Evolutionary conservation across 2,888 invertebrate species (phyloP), one percentile per base, ranked within the genome.

Genomic region (Crocallis elinguaria): DNA sequence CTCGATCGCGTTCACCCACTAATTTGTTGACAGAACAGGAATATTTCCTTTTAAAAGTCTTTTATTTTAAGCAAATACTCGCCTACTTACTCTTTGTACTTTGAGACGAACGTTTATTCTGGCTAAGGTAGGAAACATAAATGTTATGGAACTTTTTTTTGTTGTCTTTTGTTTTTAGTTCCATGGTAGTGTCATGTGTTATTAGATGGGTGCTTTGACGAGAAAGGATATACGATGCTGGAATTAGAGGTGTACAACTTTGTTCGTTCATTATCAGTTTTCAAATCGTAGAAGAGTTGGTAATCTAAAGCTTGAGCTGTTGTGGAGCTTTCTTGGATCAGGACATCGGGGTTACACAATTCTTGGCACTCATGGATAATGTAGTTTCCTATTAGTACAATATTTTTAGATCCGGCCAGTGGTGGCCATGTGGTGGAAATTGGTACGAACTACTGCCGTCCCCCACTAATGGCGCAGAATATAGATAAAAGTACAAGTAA

Each of bases 21-120:
- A 77, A 77, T 77, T 77, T 77, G 79, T 75, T 76, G 75, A 76
- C 73, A 73, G 73, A 64, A 32, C 48, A 33, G 35, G 35, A 61
- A 52, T 37, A 44, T 46, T 56, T 53, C 43, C 56, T 57, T 57
- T 49, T 49, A 57, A 60, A 41, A 46, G 55, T 48, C 56, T 57
- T 55, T 54, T 59, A 48, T 48, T 46, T 46, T 45, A 39, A 27
- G 39, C 41, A 36, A 45, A 44, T 36, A 54, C 25, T 7, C 21
- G 35, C 16, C 25, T 29, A 27, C 45, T 35, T 51, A 39, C 11
- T 33, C 23, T n/a, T 16, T 6, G 27, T 8, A 21, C 6, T 9
- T 2, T 23, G 8, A 21, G 8, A 13, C 23, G 4, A 9, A 23
- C 25, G 23, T 37, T 37, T 23, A 8, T 37, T 23, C 14, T 23